phyloP scores from a whole-genome alignment of 2,113 vertebrate genomes.

The Tragelaphus imberbis region DNA sequence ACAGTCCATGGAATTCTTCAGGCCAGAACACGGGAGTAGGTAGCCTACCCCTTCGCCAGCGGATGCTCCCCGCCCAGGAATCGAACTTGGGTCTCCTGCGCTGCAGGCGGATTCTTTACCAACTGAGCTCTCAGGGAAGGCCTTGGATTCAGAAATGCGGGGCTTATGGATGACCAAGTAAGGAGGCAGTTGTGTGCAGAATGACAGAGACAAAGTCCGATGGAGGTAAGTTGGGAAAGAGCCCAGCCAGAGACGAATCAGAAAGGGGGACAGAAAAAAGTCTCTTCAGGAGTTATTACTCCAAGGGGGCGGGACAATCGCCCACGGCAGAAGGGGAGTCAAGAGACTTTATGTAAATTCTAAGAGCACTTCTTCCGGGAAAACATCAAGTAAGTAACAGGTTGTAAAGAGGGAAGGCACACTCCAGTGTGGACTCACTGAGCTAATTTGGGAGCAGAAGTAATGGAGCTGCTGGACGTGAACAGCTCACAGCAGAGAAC shows the following conservation, averaged over 20 bases:
- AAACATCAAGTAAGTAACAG: background rate
- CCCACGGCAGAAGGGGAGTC: background rate
- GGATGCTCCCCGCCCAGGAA: background rate
- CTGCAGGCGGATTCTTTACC: background rate
- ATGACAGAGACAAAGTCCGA: background rate
- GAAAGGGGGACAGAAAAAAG: background rate
- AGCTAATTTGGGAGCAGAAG: background rate
- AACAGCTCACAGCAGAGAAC: background rate
- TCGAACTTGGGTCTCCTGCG: rapidly evolving
- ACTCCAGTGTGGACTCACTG: background rate
- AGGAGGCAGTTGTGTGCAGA: background rate
- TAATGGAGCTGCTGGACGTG: rapidly evolving
- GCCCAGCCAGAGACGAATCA: too few relatives aligned
- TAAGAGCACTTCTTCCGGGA: background rate
- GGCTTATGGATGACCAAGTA: background rate
- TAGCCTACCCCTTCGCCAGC: background rate
- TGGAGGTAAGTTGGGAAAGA: background rate
- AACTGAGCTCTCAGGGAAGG: background rate
- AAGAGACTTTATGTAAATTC: background rate
- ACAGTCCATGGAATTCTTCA: background rate
- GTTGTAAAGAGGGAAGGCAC: background rate
- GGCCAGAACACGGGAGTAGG: background rate
- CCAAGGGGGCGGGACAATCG: rapidly evolving
- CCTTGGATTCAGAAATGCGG: background rate
- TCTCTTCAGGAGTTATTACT: background rate